Evolutionary conservation across 2,888 invertebrate species (phyloP), one percentile per base, ranked within the genome.

Genomic region (Choreutis nemorana): DNA sequence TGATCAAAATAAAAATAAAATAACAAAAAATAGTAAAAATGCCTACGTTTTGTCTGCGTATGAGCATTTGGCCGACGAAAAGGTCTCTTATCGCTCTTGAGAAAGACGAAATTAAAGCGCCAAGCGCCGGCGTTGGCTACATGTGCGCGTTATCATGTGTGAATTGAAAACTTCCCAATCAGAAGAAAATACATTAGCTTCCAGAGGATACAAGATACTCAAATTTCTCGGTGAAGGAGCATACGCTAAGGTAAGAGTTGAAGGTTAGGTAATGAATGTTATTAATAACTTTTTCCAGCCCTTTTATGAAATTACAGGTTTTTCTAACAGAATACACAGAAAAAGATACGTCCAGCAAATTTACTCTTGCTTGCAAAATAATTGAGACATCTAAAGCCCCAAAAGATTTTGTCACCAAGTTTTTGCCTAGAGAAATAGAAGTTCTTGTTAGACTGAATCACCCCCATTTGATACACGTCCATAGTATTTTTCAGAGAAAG

Each of bases 381-480:
- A 85, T 92, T 26, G 89, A 91, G 54, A 85, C 87, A 3, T 57
- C 73, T 2, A 86, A 85, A 55, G 89, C 90, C 4, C 88, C 90
- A 0, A 85, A 83, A 52, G 90, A 92, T 55, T 91, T 91, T 46
- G 85, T 89, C 1, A 75, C 82, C 20, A 91, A 91, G 57, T 94
- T 94, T 62, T 68, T 94, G 34, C 91, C 92, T 0, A 81, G 93
- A 24, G 93, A 94, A 68, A 81, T 94, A 39, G 87, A 90, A 36
- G 87, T 92, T 29, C 75, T 92, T 25, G 81, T 86, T 14, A 83
- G 84, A 38, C 59, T 93, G 14, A 86, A 88, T 45, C 93, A 94
- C 55, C 89, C 90, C 0, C 89, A 92, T 48, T 78, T 93, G 23
- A 84, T 92, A 20, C 87, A 89, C 43, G 83, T 91, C 11, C 89